Conservation (phyloP, 2,797 vertebrate species). For the Smutsia temminckii region DNA sequence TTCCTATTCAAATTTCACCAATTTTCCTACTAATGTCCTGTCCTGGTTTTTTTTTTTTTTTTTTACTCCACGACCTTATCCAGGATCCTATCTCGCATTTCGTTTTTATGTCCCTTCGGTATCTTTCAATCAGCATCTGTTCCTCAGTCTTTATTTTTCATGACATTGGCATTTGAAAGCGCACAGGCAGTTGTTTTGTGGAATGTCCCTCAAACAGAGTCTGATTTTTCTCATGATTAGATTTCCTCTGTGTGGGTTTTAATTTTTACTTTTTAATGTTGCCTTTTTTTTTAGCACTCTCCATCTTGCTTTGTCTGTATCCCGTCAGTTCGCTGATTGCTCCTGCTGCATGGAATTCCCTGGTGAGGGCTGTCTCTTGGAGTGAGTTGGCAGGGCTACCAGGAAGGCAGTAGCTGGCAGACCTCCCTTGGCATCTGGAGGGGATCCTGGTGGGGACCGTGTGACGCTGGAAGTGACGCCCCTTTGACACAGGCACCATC, state of each 20-base stretch:
- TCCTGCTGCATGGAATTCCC: not conserved
- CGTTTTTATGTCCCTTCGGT: not conserved
- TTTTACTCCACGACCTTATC: not conserved
- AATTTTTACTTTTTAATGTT: not conserved
- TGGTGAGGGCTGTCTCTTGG: not conserved
- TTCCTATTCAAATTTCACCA: not conserved
- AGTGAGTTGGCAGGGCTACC: not conserved
- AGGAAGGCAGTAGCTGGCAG: not conserved
- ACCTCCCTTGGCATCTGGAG: not conserved
- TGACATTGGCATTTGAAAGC: not conserved
- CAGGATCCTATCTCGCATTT: not conserved
- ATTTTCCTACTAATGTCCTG: not conserved
- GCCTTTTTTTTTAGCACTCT: not conserved
- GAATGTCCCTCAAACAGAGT: not conserved
- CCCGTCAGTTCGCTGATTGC: not conserved
- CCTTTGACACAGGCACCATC: not conserved
- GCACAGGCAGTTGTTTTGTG: not conserved
- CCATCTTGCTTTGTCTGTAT: not conserved
- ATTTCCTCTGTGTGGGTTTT: not conserved
- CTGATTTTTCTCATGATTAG: not conserved
- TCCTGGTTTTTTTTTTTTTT: not conserved
- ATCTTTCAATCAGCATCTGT: not conserved
- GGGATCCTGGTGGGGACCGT: not conserved
- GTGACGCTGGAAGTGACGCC: not conserved
- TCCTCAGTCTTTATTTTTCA: constrained; percentile 8